Evolutionary conservation across 2,797 vertebrate genomes (phyloP), one percentile per base, ranked within the genome.

Genomic region (Ataeniobius toweri): DNA sequence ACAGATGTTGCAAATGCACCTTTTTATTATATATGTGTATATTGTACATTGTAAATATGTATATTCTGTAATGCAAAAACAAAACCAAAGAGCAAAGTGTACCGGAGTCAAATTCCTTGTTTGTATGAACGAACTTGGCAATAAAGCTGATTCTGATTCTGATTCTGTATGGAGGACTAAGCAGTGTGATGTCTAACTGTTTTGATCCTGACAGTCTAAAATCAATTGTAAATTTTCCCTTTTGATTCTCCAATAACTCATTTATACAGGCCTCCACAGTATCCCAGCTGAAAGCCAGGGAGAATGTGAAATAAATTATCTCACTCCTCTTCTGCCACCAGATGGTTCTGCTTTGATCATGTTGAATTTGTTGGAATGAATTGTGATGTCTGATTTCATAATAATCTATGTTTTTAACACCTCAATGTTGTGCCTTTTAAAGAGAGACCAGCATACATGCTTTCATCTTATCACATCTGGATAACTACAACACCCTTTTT

Each of bases 291-390:
- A 36, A 53, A 51, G 46, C 48, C 26, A 53, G 18, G 18, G 51
- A 73, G 24, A n/a, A 44, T 73, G n/a, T 58, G 36, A 70, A 48
- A 46, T 46, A 44, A n/a, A 26, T 70, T 26, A 18, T 41, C 36
- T 53, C 71, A 31, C 50, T 24, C 3, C 51, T 4, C 50, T 4
- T 56, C 41, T n/a, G 24, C 72, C 39, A 58, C 14, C 53, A 73
- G 36, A 56, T 73, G 72, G 53, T 44, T 58, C 55, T 58, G 53
- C n/a, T 73, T 73, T 24, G 39, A 53, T 72, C 71, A 55, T 18
- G 53, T 72, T 72, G 53, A 72, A 36, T 36, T 26, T 44, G 53
- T 46, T 58, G 55, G 53, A 58, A 14, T 12, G 53, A 24, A 59
- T 44, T 44, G 55, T 44, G 53, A 4, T 41, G 39, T 59, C 72